phyloP scores from a whole-genome alignment of 2,797 vertebrate species.

The Thunnus albacares region DNA sequence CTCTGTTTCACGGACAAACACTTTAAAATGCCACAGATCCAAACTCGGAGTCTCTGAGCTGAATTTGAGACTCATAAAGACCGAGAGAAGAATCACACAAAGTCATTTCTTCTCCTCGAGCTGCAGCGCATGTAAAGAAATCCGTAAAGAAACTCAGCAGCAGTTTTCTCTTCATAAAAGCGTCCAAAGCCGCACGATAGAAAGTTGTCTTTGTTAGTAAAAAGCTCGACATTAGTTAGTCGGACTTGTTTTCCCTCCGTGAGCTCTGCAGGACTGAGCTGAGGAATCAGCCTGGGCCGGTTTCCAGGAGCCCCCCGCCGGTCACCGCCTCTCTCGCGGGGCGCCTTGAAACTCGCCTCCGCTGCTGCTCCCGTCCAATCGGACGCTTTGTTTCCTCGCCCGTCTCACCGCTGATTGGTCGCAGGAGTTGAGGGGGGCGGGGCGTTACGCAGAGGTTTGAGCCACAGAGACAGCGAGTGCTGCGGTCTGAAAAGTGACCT shows the following conservation, averaged over 20 bases:
- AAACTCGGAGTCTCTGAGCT: not conserved
- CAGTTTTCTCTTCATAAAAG: not conserved
- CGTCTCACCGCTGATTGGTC: conserved; percentile 76
- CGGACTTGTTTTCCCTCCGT: not conserved
- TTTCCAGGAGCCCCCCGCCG: conserved; percentile 76
- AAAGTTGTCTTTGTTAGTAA: not conserved
- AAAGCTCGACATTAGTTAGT: not conserved
- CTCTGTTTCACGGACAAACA: not conserved
- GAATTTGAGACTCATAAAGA: no score
- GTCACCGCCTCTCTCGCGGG: conserved; percentile 81
- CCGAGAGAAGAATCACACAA: no score
- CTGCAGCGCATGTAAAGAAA: not conserved
- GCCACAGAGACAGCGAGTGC: not conserved
- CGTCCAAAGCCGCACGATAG: no score
- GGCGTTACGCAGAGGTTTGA: not conserved
- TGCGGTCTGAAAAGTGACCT: not conserved
- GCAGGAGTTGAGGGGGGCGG: conserved; percentile 42
- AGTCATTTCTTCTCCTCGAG: not conserved
- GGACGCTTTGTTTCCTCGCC: conserved; percentile 77
- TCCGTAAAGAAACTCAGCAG: not conserved
- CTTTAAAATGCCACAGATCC: not conserved
- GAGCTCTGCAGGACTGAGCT: conserved; percentile 29
- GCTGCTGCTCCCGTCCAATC: conserved; percentile 78
- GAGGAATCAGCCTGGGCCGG: conserved; percentile 54
- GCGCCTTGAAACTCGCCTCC: conserved; percentile 46